Base-by-base conservation (phyloP, 2,113 vertebrate genomes). In the Callaeas wilsoni region DNA sequence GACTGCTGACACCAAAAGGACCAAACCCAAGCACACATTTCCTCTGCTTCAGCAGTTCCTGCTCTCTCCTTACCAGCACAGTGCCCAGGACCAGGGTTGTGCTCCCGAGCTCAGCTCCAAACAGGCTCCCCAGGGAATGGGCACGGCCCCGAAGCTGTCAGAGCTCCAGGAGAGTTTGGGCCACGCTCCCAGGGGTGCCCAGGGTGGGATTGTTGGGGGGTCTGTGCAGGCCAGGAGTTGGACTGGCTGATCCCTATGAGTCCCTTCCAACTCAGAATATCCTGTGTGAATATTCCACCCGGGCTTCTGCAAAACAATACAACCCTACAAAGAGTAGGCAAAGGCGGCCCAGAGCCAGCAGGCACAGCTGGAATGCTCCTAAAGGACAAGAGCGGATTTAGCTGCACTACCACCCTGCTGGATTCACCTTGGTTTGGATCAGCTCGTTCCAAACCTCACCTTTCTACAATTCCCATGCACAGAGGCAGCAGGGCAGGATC, bases 341-440 rank as follows among this genome's bases (percentile, higher is more conserved):
- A 39, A 39, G 3, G 9, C 26, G 63, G 25, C 35, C 68, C 71
- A 55, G 63, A 88, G 60, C 41, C 76, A 79, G 65, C 2, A 8
- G 53, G 67, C 64, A 17, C 20, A 70, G 53, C 44, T 52, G 50
- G 62, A 35, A 21, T 18, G 7, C 76, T 76, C n/a, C 75, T 75
- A 52, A 69, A 3, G 6, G 26, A 71, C 46, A 87, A 56, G 39
- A 86, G 53, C 39, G 59, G 55, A 84, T 92, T 69, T 22, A 67
- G 68, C 41, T 87, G 87, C 53, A 12, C 37, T 82, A 81, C 74
- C 81, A 55, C 71, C 19, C 85, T 94, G 76, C 59, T 18, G 22
- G 73, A 77, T 91, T 94, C 91, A 94, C 87, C 94, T 95, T 68
- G 75, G 26, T 76, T 91, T 59, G 42, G 21, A 91, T 87, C 84